Evolutionary conservation across 2,888 invertebrate genomes (phyloP).

Genomic region (Tipula lateralis): DNA sequence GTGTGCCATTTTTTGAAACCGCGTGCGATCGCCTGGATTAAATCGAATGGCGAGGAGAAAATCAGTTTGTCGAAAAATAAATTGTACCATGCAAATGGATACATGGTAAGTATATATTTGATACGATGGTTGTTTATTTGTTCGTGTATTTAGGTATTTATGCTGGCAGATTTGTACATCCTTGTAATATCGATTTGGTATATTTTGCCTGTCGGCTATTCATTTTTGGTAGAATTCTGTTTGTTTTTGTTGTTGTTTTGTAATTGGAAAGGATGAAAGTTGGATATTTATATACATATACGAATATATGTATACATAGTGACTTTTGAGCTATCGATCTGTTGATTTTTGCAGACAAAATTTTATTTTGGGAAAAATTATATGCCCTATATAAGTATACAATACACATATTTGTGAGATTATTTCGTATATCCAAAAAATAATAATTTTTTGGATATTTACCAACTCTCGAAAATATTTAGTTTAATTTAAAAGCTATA

Average conservation of each 20-base stretch:
- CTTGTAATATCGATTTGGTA: neutral
- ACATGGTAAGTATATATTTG: conserved; percentile 53
- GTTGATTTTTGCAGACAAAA: neutral
- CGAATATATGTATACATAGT: neutral
- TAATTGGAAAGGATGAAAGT: neutral
- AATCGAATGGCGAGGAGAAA: conserved; percentile 49
- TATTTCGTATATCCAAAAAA: neutral
- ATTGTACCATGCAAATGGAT: conserved; percentile 61
- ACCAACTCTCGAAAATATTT: neutral
- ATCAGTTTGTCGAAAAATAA: conserved; percentile 48
- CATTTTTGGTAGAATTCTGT: neutral
- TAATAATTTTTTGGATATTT: neutral
- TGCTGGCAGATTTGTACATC: neutral
- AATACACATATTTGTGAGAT: neutral
- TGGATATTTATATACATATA: too few species aligned
- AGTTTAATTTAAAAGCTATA: neutral
- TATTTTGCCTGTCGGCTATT: neutral
- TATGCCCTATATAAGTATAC: neutral
- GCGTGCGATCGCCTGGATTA: conserved; percentile 46
- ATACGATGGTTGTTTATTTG: neutral
- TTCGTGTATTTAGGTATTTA: too few species aligned
- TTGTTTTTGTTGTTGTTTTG: neutral
- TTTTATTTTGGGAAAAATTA: neutral
- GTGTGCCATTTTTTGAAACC: conserved; percentile 46
- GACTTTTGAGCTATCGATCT: neutral